Conservation (phyloP, 2,888 invertebrate genomes). For the Tachina fera region DNA sequence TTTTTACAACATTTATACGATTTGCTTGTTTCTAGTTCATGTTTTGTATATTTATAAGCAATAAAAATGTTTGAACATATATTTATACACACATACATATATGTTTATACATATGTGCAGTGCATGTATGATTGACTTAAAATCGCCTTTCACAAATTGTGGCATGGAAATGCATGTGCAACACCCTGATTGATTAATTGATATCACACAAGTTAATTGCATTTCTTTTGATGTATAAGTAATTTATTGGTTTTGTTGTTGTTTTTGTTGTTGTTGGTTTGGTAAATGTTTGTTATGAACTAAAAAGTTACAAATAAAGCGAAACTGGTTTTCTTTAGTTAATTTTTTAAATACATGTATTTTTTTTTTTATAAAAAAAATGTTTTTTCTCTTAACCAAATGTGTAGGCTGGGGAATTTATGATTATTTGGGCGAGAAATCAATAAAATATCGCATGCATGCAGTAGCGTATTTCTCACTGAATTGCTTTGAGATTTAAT, state of each 20-base stretch:
- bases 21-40: constrained; percentile 12
- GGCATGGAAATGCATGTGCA: constrained; percentile 67
- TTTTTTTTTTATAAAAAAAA: not conserved
- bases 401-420: constrained; percentile 47
- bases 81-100: no score
- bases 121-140: constrained; percentile 48
- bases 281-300: constrained; percentile 44
- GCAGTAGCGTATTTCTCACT: not conserved
- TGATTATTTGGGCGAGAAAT: constrained; percentile 41
- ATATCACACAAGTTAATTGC: constrained; percentile 79
- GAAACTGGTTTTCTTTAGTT: constrained; percentile 49
- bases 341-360: not conserved
- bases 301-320: constrained; percentile 15
- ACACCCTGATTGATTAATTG: constrained; percentile 79
- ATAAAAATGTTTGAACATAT: not conserved
- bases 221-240: constrained; percentile 74
- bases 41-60: not conserved
- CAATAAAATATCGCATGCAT: constrained; percentile 27
- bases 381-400: not conserved
- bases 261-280: constrained; percentile 61
- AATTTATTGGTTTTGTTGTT: constrained; percentile 67
- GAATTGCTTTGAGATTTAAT: not conserved
- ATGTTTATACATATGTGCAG: not conserved
- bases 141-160: constrained; percentile 71
- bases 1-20: not conserved